Evolutionary conservation across 1,140 invertebrate species (phyloP).

Genomic region (Ceratoteleas bidentatus): DNA sequence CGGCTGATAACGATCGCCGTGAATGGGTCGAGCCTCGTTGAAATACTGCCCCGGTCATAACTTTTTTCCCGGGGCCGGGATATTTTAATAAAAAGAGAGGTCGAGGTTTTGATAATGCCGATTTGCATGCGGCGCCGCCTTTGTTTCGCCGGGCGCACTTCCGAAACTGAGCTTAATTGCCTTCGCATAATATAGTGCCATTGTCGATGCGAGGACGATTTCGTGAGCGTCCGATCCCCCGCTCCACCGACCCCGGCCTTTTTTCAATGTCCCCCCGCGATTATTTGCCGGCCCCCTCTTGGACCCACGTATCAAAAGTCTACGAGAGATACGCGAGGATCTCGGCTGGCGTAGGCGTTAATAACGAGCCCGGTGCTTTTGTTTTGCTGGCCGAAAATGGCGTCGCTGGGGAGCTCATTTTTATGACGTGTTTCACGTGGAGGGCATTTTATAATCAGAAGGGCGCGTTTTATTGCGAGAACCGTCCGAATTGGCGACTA

Average conservation of each 20-base stretch:
- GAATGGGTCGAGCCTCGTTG: conserved; percentile 9
- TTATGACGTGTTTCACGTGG: conserved; percentile 52
- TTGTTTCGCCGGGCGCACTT: conserved; percentile 71
- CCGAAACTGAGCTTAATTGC: conserved; percentile 73
- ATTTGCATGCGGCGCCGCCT: conserved; percentile 73
- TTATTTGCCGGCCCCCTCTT: conserved; percentile 48
- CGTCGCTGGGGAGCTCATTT: conserved; percentile 32
- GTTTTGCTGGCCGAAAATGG: conserved; percentile 16
- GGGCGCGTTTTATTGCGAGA: conserved; percentile 54
- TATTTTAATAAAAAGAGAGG: conserved; percentile 45
- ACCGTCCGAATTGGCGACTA: conserved; percentile 26
- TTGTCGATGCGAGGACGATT: conserved; percentile 68
- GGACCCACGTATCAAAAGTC: conserved; percentile 33
- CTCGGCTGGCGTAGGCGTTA: conserved; percentile 55
- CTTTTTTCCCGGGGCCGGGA: conserved; percentile 30
- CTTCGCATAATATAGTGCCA: conserved; percentile 71
- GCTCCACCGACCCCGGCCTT: conserved; percentile 10
- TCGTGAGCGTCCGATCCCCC: conserved; percentile 51
- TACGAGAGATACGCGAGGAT: conserved; percentile 55
- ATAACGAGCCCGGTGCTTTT: conserved; percentile 40
- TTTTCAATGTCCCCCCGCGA: conserved; percentile 26
- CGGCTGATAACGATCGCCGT: conserved; percentile 6
- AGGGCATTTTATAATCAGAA: conserved; percentile 51
- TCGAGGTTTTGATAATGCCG: conserved; percentile 73
- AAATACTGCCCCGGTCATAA: conserved; percentile 68